Percentiles rank a stretch among this genome's conserved stretches.
Evolutionary conservation across 30 jellyfish, hydroid and myxozoan species (phyloP).

Genomic region (Hydractinia echinata): DNA sequence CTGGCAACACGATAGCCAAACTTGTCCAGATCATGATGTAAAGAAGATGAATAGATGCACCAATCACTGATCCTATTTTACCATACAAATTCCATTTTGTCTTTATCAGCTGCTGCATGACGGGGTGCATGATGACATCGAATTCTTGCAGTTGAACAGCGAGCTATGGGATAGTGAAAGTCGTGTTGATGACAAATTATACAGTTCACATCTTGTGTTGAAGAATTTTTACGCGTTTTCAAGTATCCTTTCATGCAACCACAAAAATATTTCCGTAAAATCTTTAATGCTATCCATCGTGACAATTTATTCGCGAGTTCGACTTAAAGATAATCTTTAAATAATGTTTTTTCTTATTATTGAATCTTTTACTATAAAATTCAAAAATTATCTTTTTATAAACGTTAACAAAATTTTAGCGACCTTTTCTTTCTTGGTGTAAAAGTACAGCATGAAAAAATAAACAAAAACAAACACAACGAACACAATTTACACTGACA

Average conservation of each 20-base stretch:
- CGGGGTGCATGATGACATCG: conserved; percentile 91
- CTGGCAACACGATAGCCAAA: conserved; percentile 76
- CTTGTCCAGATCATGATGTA: conserved; percentile 88
- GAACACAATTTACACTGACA: no score
- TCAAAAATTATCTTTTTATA: neutral
- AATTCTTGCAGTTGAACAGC: conserved; percentile 86
- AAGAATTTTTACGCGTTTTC: no score
- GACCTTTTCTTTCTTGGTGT: neutral
- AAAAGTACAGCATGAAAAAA: neutral
- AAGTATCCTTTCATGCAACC: no score
- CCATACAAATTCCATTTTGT: conserved; percentile 84
- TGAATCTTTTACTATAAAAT: no score
- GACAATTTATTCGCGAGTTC: no score
- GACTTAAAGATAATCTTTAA: no score
- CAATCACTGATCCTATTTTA: conserved; percentile 58
- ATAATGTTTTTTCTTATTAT: no score
- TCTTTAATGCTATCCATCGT: no score
- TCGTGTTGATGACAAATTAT: no score
- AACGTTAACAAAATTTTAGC: neutral
- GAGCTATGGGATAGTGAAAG: conserved; percentile 39
- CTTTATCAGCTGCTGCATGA: conserved; percentile 68
- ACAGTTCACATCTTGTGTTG: no score
- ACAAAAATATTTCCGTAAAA: no score
- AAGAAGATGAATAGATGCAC: conserved; percentile 57
- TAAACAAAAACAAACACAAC: neutral